Evolutionary conservation across 2,888 invertebrate species (phyloP).

Genomic region (Oegoconia quadripuncta): DNA sequence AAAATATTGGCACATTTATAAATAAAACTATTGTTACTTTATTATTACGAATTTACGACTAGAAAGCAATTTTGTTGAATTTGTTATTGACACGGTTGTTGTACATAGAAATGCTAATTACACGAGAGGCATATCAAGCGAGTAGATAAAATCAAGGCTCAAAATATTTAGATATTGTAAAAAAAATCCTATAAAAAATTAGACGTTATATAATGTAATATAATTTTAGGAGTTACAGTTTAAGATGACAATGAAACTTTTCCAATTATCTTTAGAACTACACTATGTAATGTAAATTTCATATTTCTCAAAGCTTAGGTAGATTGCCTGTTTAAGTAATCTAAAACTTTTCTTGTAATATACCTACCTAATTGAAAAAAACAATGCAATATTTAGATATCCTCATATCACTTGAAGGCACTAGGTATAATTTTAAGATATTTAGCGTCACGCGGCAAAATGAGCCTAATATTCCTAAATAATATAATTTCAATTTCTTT

Average conservation of each 20-base stretch:
- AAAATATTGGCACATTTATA: constrained; percentile 21
- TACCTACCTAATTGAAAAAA: constrained; percentile 23
- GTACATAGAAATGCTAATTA: constrained; percentile 44
- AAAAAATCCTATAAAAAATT: constrained; percentile 34
- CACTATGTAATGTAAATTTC: background rate
- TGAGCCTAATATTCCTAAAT: constrained; percentile 48
- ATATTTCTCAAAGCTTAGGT: constrained; percentile 1
- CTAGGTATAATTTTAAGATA: constrained; percentile 47
- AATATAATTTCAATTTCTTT: constrained; percentile 44
- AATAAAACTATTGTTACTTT: constrained; percentile 24
- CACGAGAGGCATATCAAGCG: constrained; percentile 57
- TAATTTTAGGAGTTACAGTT: constrained; percentile 19
- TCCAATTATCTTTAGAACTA: constrained; percentile 5
- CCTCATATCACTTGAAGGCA: constrained; percentile 60
- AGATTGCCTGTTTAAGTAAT: background rate
- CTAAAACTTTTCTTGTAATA: constrained; percentile 14
- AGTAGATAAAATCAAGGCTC: constrained; percentile 51
- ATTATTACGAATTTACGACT: constrained; percentile 21
- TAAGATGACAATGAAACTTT: constrained; percentile 14
- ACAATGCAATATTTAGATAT: constrained; percentile 29
- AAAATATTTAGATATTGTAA: constrained; percentile 44
- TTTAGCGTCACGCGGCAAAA: constrained; percentile 49
- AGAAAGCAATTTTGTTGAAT: constrained; percentile 50
- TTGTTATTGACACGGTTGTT: constrained; percentile 54
- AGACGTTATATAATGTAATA: constrained; percentile 32